A percentile compares a stretch with the other conserved stretches of the same genome.
These are phyloP conservation scores for Coregonus suidteri DNA, from an alignment of 2,797 vertebrate species.

Conservation along the genomic window DNA sequence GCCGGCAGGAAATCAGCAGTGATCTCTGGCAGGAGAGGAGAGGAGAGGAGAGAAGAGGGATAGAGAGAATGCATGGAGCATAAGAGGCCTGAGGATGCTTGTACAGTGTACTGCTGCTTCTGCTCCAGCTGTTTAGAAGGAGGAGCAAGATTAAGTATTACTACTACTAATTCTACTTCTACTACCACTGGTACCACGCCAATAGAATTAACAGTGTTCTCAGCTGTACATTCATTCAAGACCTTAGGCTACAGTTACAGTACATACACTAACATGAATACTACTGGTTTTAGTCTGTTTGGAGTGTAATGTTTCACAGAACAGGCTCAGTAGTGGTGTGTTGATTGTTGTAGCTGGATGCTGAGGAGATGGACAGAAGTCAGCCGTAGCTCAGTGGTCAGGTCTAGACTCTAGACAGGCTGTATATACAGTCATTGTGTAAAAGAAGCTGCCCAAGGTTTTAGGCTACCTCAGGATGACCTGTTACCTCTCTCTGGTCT, in stretches of 20 bases:
- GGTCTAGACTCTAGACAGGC: conserved; percentile 69
- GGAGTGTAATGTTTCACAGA: not conserved
- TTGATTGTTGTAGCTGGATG: not conserved
- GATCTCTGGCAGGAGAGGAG: conserved; percentile 39
- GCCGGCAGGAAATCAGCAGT: conserved; percentile 64
- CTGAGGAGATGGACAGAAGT: not conserved
- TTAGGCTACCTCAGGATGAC: conserved; percentile 51
- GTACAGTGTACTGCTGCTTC: not conserved
- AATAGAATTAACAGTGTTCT: not conserved
- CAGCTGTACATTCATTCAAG: not conserved
- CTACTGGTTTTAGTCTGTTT: not conserved
- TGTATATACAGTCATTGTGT: conserved; percentile 76
- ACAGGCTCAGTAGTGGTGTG: no score
- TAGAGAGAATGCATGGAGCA: conserved; percentile 1
- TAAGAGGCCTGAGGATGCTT: conserved; percentile 25
- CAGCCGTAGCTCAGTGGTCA: conserved; percentile 43
- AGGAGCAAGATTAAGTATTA: not conserved
- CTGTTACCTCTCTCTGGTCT: not conserved
- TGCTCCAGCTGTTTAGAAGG: not conserved
- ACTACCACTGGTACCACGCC: not conserved
- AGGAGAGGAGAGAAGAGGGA: not conserved
- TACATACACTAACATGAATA: not conserved
- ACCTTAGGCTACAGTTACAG: not conserved
- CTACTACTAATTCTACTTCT: not conserved
- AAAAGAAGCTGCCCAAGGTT: conserved; percentile 73